Conservation (phyloP, 2,797 vertebrate species). For the Dendrocincla tyrannina region DNA sequence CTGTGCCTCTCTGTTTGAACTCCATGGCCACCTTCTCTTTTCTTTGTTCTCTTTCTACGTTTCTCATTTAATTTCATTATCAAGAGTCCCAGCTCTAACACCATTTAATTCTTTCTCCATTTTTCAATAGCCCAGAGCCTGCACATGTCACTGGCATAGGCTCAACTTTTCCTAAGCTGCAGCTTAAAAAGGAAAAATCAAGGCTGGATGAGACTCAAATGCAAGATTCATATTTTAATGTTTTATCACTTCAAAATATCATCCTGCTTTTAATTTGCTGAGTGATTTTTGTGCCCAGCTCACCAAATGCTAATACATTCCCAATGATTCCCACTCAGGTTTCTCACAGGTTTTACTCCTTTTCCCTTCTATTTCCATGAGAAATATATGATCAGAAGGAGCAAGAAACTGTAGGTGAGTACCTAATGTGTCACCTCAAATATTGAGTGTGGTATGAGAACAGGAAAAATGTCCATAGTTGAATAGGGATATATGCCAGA, state of each 20-base stretch:
- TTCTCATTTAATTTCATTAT: background rate
- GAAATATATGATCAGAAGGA: background rate
- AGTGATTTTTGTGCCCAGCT: background rate
- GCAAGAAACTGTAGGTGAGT: background rate
- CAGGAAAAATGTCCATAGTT: background rate
- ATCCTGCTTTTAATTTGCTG: slow-evolving; percentile 32
- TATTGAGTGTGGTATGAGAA: background rate
- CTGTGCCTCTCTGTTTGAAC: background rate
- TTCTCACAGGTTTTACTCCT: background rate
- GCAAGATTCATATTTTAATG: slow-evolving; percentile 9
- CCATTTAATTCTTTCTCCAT: background rate
- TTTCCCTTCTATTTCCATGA: background rate
- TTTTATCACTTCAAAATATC: slow-evolving; percentile 49
- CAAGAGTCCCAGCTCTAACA: background rate
- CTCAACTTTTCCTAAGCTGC: background rate
- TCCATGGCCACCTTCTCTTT: background rate
- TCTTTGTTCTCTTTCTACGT: background rate
- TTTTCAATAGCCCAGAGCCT: background rate
- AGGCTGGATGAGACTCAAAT: slow-evolving; percentile 11
- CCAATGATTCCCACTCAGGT: background rate
- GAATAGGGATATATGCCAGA: background rate
- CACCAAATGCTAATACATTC: background rate
- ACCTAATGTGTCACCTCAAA: background rate
- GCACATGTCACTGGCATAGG: background rate
- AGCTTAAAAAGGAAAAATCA: slow-evolving; percentile 15